Conservation (phyloP, 2,888 invertebrate species). For the Eupeodes luniger region DNA sequence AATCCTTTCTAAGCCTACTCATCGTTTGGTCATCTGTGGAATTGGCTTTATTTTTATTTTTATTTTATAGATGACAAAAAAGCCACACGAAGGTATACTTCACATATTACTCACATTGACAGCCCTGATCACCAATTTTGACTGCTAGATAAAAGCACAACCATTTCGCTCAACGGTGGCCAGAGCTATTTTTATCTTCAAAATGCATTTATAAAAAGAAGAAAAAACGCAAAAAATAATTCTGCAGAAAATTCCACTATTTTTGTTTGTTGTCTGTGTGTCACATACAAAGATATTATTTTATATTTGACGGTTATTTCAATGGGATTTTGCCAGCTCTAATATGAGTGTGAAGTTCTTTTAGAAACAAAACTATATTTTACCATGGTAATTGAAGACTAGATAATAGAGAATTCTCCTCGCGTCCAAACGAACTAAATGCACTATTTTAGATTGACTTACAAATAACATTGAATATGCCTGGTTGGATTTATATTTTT, state of each 20-base stretch:
- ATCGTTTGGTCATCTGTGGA: too few relatives aligned
- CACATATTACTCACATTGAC: background rate
- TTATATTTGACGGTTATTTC: background rate
- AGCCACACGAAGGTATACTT: too few relatives aligned
- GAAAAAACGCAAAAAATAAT: conserved; percentile 7
- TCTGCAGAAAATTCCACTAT: conserved; percentile 38
- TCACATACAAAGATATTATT: background rate
- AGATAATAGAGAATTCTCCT: background rate
- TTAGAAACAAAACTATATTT: background rate
- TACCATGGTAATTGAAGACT: background rate
- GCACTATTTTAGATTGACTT: conserved; percentile 64
- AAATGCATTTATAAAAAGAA: conserved; percentile 51
- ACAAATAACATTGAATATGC: conserved; percentile 64
- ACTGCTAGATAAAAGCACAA: conserved; percentile 46
- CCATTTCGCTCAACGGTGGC: conserved; percentile 34
- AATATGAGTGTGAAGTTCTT: background rate
- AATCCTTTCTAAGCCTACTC: too few relatives aligned
- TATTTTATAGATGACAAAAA: too few relatives aligned
- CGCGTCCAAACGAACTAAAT: conserved; percentile 40
- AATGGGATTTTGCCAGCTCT: background rate
- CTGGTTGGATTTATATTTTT: conserved; percentile 35
- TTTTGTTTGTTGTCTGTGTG: conserved; percentile 6
- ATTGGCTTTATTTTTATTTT: too few relatives aligned
- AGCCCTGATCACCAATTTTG: background rate
- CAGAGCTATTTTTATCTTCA: conserved; percentile 54